Evolutionary conservation across 2,113 vertebrate genomes (phyloP).

Genomic region (Shinisaurus crocodilurus): DNA sequence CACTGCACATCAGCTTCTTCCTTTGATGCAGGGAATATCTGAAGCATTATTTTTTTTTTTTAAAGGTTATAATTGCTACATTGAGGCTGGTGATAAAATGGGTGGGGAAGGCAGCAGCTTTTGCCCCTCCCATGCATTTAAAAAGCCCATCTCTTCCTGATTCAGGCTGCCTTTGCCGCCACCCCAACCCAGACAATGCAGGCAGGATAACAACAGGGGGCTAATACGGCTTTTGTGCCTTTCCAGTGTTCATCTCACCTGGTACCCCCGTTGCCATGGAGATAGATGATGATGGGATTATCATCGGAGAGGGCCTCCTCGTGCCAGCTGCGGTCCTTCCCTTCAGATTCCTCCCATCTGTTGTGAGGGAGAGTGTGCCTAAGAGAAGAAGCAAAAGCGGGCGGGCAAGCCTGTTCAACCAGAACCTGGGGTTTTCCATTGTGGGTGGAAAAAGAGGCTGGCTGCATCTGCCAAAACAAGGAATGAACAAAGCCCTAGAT

Average conservation of each 20-base stretch:
- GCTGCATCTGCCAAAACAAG: not conserved
- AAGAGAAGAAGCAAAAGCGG: not conserved
- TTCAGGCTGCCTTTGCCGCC: no score
- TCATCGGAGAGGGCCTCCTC: conserved; percentile 79
- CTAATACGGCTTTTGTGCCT: no score
- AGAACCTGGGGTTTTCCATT: not conserved
- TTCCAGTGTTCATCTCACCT: conserved; percentile 71
- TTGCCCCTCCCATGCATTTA: no score
- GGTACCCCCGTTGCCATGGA: conserved; percentile 87
- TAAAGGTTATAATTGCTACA: no score
- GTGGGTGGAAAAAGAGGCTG: not conserved
- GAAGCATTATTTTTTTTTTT: no score
- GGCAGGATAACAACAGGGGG: no score
- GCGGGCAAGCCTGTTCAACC: not conserved
- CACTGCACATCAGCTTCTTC: no score
- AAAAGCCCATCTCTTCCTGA: no score
- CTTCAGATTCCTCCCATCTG: conserved; percentile 77
- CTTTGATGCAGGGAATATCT: no score
- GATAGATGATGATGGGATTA: conserved; percentile 88
- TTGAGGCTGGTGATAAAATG: no score
- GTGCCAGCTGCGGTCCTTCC: conserved; percentile 82
- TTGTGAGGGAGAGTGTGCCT: conserved; percentile 86
- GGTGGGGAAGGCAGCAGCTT: no score
- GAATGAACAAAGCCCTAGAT: not conserved
- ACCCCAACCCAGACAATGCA: no score